A percentile compares a stretch with the other conserved stretches of the same genome.
Evolutionary conservation across 1,140 invertebrate species (phyloP).

Genomic region (Neotoxoptera formosana): DNA sequence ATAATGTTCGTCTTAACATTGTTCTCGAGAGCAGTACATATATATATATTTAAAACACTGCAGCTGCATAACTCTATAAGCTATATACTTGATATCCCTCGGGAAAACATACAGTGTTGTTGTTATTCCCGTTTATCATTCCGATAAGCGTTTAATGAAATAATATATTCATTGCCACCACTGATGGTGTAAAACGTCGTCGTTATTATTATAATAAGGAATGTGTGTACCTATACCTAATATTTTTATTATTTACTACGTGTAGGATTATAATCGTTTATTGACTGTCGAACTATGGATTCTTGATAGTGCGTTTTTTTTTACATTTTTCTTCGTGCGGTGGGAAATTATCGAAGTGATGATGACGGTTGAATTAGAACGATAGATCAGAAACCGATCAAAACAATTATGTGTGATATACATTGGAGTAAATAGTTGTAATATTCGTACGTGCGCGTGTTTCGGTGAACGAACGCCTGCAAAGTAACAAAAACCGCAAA

Average conservation of each 20-base stretch:
- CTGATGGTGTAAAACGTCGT: background rate
- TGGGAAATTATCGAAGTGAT: too few relatives aligned
- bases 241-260: background rate
- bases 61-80: background rate
- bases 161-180: background rate
- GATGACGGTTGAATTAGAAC: too few relatives aligned
- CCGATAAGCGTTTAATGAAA: background rate
- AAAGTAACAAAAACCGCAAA: too few relatives aligned
- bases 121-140: background rate
- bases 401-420: too few relatives aligned
- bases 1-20: background rate
- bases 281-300: background rate
- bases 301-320: background rate
- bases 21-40: background rate
- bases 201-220: background rate
- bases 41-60: background rate
- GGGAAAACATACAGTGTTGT: background rate
- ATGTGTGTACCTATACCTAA: background rate
- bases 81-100: background rate
- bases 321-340: background rate
- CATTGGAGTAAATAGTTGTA: too few relatives aligned
- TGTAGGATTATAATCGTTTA: background rate
- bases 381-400: too few relatives aligned
- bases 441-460: too few relatives aligned
- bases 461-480: too few relatives aligned